Percentiles rank a stretch among this genome's conserved stretches.
These are phyloP conservation scores for Tychaedon coryphoeus DNA, from an alignment of 2,113 vertebrate species.

Conservation along the genomic window DNA sequence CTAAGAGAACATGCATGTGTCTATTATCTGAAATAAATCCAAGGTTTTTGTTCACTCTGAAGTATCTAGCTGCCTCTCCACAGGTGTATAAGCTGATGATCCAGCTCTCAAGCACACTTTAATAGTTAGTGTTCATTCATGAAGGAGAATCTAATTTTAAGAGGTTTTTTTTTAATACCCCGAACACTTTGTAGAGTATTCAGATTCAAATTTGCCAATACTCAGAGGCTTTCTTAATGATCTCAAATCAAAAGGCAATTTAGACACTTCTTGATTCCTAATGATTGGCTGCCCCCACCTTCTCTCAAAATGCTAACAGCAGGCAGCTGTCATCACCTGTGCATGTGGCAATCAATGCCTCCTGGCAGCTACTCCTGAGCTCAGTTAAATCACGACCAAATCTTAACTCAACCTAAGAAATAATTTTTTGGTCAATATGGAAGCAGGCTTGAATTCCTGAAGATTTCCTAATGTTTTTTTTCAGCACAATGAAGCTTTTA, in stretches of 20 bases:
- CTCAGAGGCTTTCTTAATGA: background rate
- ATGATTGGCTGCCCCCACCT: background rate
- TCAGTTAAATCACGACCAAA: background rate
- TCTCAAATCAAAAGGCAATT: background rate
- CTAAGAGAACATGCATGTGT: background rate
- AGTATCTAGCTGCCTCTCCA: background rate
- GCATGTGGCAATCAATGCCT: background rate
- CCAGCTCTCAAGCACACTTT: background rate
- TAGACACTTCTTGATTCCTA: background rate
- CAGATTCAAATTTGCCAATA: background rate
- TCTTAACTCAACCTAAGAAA: background rate
- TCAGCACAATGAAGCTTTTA: background rate
- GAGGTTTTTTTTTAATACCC: background rate
- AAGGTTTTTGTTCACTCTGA: background rate
- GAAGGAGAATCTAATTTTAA: background rate
- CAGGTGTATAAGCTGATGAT: background rate
- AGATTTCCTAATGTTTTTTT: background rate
- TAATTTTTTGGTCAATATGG: background rate
- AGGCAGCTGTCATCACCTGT: background rate
- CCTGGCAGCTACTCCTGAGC: background rate
- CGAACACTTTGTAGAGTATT: background rate
- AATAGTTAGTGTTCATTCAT: background rate
- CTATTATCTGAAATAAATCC: background rate
- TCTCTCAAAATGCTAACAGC: background rate
- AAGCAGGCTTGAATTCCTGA: background rate